Base-by-base conservation (phyloP, 2,113 vertebrate genomes). In the Alexandromys fortis region DNA sequence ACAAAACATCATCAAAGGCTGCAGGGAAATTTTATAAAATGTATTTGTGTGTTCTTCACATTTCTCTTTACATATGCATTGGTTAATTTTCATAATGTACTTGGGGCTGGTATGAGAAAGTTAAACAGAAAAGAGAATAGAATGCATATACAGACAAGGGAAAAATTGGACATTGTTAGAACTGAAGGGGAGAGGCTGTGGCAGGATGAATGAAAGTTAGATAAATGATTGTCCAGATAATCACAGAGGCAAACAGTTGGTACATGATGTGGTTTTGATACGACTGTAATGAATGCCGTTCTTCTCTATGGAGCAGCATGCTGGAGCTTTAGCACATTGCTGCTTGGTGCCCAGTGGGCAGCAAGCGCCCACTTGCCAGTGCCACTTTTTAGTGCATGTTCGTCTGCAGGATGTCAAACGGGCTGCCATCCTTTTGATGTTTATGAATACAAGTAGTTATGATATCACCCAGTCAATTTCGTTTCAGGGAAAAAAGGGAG, bases 321-420 rank as follows among this genome's bases (percentile, higher is more conserved):
- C 94, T 95, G 94, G 91, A 89, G 81, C 93, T 91, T 89, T 87
- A 96, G 91, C 38, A 82, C 75, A 96, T 87, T 30, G 0, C 95
- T 92, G 90, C 86, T 95, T 97, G 86, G 61, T 97, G 95, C 94
- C 92, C 93, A 95, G 96, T 89, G 96, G 91, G 95, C 96, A 94
- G 78, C 13, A 26, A 82, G 67, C 90, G 72, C 95, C 90, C 89
- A 68, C 47, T 76, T 95, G 97, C 94, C 67, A 93, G 47, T 52
- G 88, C 77, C 81, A 72, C 88, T 86, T 97, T 94, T 70, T 67
- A 96, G 86, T 1, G 35, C 82, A 76, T 92, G 81, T 96, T 96
- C 97, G 94, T 97, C 95, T 95, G 95, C 78, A 79, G 90, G 92
- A 87, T 90, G 61, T 91, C 95, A 95, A 96, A 72, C 76, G 96